Evolutionary conservation across 2,113 vertebrate genomes (phyloP).

Genomic region (Ammodytes dubius): DNA sequence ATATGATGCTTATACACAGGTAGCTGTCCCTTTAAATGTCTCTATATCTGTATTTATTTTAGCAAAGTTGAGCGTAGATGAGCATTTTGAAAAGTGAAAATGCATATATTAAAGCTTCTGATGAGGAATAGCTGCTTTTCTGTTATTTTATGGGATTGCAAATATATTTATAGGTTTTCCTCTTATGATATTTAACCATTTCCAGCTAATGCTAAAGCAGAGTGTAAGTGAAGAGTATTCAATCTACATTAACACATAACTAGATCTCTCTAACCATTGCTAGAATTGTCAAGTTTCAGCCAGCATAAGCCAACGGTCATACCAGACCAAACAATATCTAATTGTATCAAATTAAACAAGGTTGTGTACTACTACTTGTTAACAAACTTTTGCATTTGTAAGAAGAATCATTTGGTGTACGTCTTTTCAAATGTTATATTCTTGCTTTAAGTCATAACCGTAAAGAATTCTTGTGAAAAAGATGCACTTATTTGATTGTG

Average conservation of each 20-base stretch:
- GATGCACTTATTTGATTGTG: not conserved
- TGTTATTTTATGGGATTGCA: not conserved
- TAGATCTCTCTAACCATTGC: too few species aligned
- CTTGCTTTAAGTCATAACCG: not conserved
- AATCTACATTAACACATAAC: too few species aligned
- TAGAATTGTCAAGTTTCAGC: not conserved
- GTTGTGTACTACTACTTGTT: not conserved
- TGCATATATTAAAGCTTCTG: too few species aligned
- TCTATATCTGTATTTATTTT: too few species aligned
- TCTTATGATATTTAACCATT: too few species aligned
- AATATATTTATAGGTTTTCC: not conserved
- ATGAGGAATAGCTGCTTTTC: too few species aligned
- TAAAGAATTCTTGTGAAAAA: not conserved
- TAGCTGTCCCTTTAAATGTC: too few species aligned
- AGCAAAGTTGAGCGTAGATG: too few species aligned
- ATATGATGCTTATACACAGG: not conserved
- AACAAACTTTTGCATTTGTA: not conserved
- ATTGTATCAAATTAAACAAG: not conserved
- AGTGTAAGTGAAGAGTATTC: too few species aligned
- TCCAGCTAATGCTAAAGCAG: too few species aligned
- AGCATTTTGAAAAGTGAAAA: too few species aligned
- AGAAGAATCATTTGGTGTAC: not conserved
- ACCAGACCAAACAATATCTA: not conserved
- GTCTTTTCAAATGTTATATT: not conserved
- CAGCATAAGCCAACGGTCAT: not conserved